A percentile compares a stretch with the other conserved stretches of the same genome.
Evolutionary conservation across 2,797 vertebrate genomes (phyloP).

Genomic region (Semotilus atromaculatus): DNA sequence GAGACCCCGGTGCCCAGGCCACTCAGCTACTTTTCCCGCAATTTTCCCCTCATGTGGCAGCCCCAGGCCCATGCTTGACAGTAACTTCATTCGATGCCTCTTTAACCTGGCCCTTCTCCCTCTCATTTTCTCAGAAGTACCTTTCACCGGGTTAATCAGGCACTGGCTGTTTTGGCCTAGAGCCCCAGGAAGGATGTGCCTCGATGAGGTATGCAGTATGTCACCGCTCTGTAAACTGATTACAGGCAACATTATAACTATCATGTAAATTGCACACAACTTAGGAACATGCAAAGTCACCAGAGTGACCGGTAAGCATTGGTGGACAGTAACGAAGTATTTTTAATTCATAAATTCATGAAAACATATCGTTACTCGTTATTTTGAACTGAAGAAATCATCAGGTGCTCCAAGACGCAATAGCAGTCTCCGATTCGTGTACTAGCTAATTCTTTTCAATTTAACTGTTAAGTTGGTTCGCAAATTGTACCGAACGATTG

Average conservation of each 20-base stretch:
- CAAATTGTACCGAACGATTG: too few relatives aligned
- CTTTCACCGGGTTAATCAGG: slow-evolving; percentile 71
- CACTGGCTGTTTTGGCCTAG: slow-evolving; percentile 62
- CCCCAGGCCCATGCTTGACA: slow-evolving; percentile 70
- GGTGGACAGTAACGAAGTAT: too few relatives aligned
- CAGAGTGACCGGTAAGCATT: neutral
- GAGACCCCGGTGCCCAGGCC: slow-evolving; percentile 68
- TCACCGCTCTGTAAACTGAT: slow-evolving; percentile 68
- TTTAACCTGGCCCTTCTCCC: slow-evolving; percentile 75
- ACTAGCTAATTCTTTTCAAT: too few relatives aligned
- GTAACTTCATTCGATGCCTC: slow-evolving; percentile 80
- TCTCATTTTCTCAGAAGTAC: slow-evolving; percentile 69
- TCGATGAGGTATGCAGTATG: slow-evolving; percentile 69
- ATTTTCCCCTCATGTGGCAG: slow-evolving; percentile 82
- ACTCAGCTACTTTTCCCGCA: slow-evolving; percentile 79
- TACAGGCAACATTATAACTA: slow-evolving; percentile 41
- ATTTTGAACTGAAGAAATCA: too few relatives aligned
- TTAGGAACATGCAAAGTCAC: neutral
- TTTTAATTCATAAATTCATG: too few relatives aligned
- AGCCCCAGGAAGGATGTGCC: slow-evolving; percentile 78
- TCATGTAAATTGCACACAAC: slow-evolving; percentile 2
- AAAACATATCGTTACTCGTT: too few relatives aligned
- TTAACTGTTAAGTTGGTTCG: too few relatives aligned
- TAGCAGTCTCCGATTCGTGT: too few relatives aligned
- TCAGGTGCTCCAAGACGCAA: too few relatives aligned